Evolutionary conservation across 2,797 vertebrate genomes (phyloP), one percentile per base, ranked within the genome.

Genomic region (Smutsia gigantea): DNA sequence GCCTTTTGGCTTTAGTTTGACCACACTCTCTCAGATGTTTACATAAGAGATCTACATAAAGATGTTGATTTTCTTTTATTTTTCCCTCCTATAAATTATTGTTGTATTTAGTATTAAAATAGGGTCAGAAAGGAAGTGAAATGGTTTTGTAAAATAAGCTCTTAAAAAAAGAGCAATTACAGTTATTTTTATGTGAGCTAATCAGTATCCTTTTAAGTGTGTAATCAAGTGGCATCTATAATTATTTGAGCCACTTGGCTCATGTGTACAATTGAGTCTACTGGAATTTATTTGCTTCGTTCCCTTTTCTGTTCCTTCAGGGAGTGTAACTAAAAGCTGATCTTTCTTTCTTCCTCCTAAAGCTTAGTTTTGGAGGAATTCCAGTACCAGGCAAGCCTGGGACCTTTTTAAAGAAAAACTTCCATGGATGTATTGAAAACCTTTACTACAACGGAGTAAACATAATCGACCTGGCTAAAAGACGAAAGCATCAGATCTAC

Each of bases 371-470:
- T 0, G 99, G 99, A 97, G 99, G 99, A 81, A 99, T 99, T 98
- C 99, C 99, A 18, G 99, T 99, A 25, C 99, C 99, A 0, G 99
- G 99, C 29, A 99, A 99, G 95, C 99, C 99, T 18, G 99, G 99
- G 84, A 99, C 99, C 0, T 99, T 99, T 98, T 97, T 99, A 97
- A 99, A 99, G 98, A 99, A 99, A 98, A 99, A 99, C 97, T 99
- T 99, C 98, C 99, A 99, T 0, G 99, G 99, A 74, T 99, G 99
- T 98, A 98, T 99, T 84, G 99, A 99, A 98, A 99, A 99, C 97
- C 99, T 99, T 77, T 99, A 99, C 98, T 99, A 99, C 98, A 99
- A 99, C 0, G 99, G 99, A 77, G 99, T 99, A 96, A 99, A 99
- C 94, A 98, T 99, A 97, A 99, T 99, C 88, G 99, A 99, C 98